These are phyloP conservation scores for Craniophora ligustri DNA, from an alignment of 2,888 invertebrate genomes.

Conservation along the genomic window DNA sequence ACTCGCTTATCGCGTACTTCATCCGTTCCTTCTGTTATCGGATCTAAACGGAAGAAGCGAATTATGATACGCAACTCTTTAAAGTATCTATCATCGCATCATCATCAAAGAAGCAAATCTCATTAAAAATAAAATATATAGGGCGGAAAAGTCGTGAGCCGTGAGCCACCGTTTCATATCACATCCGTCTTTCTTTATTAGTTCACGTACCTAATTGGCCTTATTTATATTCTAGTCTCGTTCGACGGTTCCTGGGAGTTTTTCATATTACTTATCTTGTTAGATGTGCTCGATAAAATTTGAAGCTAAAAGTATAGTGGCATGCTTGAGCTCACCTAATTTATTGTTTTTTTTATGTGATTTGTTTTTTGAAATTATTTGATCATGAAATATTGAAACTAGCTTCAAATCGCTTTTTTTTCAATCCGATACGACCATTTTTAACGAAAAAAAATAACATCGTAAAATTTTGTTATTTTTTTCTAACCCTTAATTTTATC, in stretches of 20 bases:
- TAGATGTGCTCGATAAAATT: conserved; percentile 29
- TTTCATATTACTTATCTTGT: conserved; percentile 25
- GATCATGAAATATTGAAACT: too few species aligned
- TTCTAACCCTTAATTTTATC: too few species aligned
- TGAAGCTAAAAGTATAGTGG: too few species aligned
- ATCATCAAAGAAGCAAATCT: not conserved
- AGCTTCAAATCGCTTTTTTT: too few species aligned
- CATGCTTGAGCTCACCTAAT: too few species aligned
- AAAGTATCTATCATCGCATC: not conserved
- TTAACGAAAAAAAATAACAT: too few species aligned
- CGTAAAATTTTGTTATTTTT: too few species aligned
- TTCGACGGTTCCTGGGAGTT: conserved; percentile 10
- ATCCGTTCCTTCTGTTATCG: too few species aligned
- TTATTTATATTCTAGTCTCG: conserved; percentile 54
- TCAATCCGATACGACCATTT: too few species aligned
- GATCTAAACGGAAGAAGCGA: not conserved
- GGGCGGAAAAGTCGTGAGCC: not conserved
- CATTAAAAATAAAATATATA: not conserved
- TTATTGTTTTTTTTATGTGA: too few species aligned
- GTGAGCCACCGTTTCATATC: conserved; percentile 1
- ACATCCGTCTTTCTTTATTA: conserved; percentile 21
- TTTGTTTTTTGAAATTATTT: too few species aligned
- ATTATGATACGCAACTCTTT: not conserved
- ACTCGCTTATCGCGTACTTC: too few species aligned
- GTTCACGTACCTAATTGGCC: conserved; percentile 41